Percentiles rank a stretch among this genome's conserved stretches.
Evolutionary conservation across 2,797 vertebrate genomes (phyloP).

Genomic region (Gorsachius magnificus): DNA sequence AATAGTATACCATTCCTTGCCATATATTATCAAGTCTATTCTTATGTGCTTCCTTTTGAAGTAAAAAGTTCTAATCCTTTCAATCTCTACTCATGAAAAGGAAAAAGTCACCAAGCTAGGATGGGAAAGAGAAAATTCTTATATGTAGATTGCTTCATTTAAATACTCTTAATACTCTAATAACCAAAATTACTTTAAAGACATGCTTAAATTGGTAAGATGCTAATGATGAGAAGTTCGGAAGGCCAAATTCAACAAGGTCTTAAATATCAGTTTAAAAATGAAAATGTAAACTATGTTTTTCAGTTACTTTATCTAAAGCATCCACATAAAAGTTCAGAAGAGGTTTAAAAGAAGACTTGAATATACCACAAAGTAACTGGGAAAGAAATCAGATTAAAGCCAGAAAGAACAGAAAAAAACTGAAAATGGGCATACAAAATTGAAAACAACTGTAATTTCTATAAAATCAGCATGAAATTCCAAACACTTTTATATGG

Average conservation of each 20-base stretch:
- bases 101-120: background rate
- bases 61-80: background rate
- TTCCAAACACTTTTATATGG: conserved; percentile 54
- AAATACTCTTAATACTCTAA: background rate
- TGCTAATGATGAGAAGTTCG: background rate
- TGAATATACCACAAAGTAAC: conserved; percentile 27
- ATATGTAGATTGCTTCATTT: background rate
- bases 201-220: background rate
- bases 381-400: conserved; percentile 34
- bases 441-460: conserved; percentile 63
- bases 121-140: background rate
- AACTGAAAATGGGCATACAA: background rate
- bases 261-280: background rate
- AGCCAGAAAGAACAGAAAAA: background rate
- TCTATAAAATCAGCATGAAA: conserved; percentile 64
- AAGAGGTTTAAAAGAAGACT: conserved; percentile 23
- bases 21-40: background rate
- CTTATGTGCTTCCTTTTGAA: background rate
- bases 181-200: background rate
- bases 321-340: background rate
- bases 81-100: background rate
- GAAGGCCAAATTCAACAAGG: background rate
- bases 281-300: background rate
- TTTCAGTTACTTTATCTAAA: conserved; percentile 22
- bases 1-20: background rate